These are phyloP conservation scores for Actinostola sp. DNA, from an alignment of 92 coral and sea anemone species.

Conservation along the genomic window DNA sequence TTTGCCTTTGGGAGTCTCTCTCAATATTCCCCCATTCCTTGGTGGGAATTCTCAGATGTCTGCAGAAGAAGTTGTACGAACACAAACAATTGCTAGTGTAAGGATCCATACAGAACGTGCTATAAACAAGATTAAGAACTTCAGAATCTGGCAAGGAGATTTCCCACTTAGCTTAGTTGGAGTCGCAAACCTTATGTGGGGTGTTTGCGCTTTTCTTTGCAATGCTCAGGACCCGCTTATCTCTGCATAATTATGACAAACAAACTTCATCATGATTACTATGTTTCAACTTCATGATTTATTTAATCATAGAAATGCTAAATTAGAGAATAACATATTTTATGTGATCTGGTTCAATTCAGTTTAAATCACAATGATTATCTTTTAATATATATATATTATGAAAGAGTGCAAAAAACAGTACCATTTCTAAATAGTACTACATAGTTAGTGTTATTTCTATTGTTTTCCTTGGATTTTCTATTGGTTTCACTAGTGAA, in stretches of 20 bases:
- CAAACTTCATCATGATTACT: background rate
- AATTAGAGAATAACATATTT: too few relatives aligned
- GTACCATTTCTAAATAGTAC: too few relatives aligned
- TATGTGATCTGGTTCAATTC: too few relatives aligned
- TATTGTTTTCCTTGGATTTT: too few relatives aligned
- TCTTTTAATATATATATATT: too few relatives aligned
- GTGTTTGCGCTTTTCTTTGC: conserved; percentile 50
- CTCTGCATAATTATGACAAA: conserved; percentile 5
- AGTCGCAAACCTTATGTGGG: conserved; percentile 54
- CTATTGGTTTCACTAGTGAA: too few relatives aligned
- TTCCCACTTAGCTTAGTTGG: conserved; percentile 28
- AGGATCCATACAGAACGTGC: conserved; percentile 49
- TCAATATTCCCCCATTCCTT: conserved; percentile 68
- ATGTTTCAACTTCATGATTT: background rate
- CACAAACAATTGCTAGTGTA: conserved; percentile 49
- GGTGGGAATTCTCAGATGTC: conserved; percentile 42
- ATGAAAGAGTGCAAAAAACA: too few relatives aligned
- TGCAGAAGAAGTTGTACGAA: conserved; percentile 48
- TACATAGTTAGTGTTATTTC: too few relatives aligned
- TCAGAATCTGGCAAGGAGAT: conserved; percentile 40
- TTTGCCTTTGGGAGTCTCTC: too few relatives aligned
- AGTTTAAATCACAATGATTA: too few relatives aligned
- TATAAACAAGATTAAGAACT: conserved; percentile 51
- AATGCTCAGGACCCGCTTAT: conserved; percentile 45
- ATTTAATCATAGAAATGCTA: background rate